Evolutionary conservation across 1,140 invertebrate species (phyloP).

Genomic region (Chrysoperla carnea): DNA sequence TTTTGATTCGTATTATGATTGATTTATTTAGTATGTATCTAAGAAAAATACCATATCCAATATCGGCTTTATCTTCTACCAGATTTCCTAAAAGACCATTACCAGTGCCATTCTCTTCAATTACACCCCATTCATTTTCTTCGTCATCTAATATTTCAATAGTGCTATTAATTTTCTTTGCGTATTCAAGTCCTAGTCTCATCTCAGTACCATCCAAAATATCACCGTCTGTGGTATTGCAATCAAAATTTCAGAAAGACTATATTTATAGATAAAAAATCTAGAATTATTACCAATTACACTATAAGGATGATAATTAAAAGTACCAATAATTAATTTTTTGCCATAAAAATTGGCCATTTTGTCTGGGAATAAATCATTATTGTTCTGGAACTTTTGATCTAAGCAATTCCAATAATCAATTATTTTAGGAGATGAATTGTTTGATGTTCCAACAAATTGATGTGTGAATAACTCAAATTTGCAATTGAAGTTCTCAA

Average conservation of each 20-base stretch:
- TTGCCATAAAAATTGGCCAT: conserved; percentile 9
- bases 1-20: too few relatives aligned
- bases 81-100: conserved; percentile 36
- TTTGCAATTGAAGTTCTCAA: not conserved
- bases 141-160: conserved; percentile 27
- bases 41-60: conserved; percentile 27
- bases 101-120: conserved; percentile 34
- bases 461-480: conserved; percentile 4
- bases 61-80: conserved; percentile 31
- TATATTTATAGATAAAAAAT: conserved; percentile 6
- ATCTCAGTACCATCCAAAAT: conserved; percentile 24
- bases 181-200: conserved; percentile 17
- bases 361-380: conserved; percentile 14
- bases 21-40: too few relatives aligned
- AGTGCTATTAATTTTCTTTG: conserved; percentile 28
- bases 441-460: conserved; percentile 2
- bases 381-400: not conserved
- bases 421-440: not conserved
- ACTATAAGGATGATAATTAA: conserved; percentile 14
- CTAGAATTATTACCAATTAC: conserved; percentile 8
- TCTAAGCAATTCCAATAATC: conserved; percentile 1
- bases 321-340: conserved; percentile 9
- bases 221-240: conserved; percentile 3
- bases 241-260: too few relatives aligned
- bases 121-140: conserved; percentile 33